Base-by-base conservation (phyloP, 2,888 invertebrate species). In the Ophioninae sp. region DNA sequence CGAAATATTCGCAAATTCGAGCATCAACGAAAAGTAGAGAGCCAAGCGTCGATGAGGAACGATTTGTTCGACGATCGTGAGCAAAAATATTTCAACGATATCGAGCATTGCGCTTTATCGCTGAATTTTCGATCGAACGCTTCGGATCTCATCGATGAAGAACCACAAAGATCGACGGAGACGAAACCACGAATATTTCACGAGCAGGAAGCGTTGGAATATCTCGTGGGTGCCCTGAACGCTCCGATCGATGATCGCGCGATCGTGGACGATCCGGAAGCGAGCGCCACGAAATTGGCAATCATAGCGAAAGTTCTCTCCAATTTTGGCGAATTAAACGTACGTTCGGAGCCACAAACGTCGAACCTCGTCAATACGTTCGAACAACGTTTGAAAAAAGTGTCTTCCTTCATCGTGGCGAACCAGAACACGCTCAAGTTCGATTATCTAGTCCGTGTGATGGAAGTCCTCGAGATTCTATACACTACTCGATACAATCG, bases 291-390 rank as follows among this genome's bases (percentile, higher is more conserved):
- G 20, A 90, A 90, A 79, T 80, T 88, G 6, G 78, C 89, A 0
- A 75, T 91, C 5, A 44, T 90, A 9, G 88, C 88, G 6, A 90
- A 88, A 87, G 67, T 90, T 7, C 39, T 88, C 5, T 88, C 92
- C 5, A 88, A 89, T 79, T 85, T 92, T 22, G 87, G 81, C 51
- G 84, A 86, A 80, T 84, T 90, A 13, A 88, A 88, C 23, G 83
- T 90, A 44, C 41, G 37, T 7, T 23, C 73, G 6, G 73, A 82
- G 17, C 1, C 22, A 0, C 23, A 67, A 56, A 61, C 68, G 1
- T 1, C 56, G 2, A 58, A 51, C 23, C 20, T 82, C 7, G 9
- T 22, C 0, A 79, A 22, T 13, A 6, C 67, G 0, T 79, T 84
- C n/a, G 51, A 0, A 1, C 13, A 73, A 65, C 6, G 23, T 30